These are phyloP conservation scores for Seriola rivoliana DNA, from an alignment of 2,113 vertebrate genomes.

Conservation along the genomic window DNA sequence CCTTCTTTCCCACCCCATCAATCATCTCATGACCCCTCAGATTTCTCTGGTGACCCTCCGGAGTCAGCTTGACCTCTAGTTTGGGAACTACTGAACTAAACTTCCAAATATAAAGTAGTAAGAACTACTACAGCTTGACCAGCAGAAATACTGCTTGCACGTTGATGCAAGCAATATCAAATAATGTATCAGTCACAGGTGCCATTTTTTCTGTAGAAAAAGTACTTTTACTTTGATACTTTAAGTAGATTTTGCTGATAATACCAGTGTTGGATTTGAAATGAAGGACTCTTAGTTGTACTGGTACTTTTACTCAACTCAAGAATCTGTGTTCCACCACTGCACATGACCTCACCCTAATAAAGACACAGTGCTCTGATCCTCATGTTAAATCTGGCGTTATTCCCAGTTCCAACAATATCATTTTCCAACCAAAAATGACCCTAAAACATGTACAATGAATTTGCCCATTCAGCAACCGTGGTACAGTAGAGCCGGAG, in stretches of 20 bases:
- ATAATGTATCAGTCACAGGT: not conserved
- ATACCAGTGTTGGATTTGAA: too few species aligned
- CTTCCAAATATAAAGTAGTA: too few species aligned
- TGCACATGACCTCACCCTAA: not conserved
- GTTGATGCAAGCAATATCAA: not conserved
- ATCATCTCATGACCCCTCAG: not conserved
- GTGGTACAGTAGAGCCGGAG: conserved; percentile 24
- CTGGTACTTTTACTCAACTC: not conserved
- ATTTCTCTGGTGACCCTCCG: not conserved
- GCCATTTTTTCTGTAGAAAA: too few species aligned
- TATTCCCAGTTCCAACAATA: not conserved
- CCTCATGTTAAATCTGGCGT: not conserved
- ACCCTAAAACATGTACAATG: not conserved
- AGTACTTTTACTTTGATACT: too few species aligned
- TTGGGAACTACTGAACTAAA: too few species aligned
- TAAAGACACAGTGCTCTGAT: not conserved
- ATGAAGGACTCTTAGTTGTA: too few species aligned
- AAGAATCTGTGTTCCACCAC: not conserved
- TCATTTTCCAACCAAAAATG: not conserved
- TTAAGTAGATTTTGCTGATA: too few species aligned
- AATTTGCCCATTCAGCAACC: conserved; percentile 47
- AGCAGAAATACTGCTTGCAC: too few species aligned
- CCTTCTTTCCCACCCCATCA: not conserved
- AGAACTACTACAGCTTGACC: too few species aligned
- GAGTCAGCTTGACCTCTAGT: not conserved